These are phyloP conservation scores for Delphinus delphis DNA, from an alignment of 2,113 vertebrate species.

Conservation along the genomic window DNA sequence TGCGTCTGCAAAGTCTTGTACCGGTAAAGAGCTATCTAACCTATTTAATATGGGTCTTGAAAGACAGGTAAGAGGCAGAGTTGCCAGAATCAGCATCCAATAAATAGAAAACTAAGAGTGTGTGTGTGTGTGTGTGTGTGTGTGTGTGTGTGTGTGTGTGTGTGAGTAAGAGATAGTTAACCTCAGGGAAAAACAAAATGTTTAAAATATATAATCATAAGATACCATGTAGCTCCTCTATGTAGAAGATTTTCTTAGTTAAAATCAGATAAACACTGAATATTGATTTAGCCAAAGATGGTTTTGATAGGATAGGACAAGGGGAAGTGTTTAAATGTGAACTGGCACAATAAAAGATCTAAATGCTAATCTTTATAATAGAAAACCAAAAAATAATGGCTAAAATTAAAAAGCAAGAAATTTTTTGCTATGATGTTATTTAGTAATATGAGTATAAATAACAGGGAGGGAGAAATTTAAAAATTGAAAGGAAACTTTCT, in stretches of 20 bases:
- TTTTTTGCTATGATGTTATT: not conserved
- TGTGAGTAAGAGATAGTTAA: not conserved
- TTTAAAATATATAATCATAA: not conserved
- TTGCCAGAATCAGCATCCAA: not conserved
- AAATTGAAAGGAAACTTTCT: not conserved
- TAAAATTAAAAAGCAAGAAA: conserved; percentile 36
- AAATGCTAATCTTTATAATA: not conserved
- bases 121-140: not conserved
- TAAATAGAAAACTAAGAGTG: not conserved
- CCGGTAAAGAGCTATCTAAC: not conserved
- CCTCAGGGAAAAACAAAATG: not conserved
- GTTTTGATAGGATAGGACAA: not conserved
- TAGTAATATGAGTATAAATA: conserved; percentile 15
- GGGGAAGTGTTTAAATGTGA: not conserved
- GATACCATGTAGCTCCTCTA: not conserved
- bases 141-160: not conserved
- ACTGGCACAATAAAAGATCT: not conserved
- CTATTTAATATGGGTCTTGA: not conserved
- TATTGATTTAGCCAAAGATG: conserved; percentile 10
- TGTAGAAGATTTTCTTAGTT: not conserved
- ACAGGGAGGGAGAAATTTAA: not conserved
- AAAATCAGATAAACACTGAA: conserved; percentile 6
- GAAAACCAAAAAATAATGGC: conserved; percentile 16
- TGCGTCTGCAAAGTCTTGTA: not conserved
- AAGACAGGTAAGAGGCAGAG: not conserved